phyloP scores from a whole-genome alignment of 2,888 invertebrate species.

The Trissonchulus sp. region DNA sequence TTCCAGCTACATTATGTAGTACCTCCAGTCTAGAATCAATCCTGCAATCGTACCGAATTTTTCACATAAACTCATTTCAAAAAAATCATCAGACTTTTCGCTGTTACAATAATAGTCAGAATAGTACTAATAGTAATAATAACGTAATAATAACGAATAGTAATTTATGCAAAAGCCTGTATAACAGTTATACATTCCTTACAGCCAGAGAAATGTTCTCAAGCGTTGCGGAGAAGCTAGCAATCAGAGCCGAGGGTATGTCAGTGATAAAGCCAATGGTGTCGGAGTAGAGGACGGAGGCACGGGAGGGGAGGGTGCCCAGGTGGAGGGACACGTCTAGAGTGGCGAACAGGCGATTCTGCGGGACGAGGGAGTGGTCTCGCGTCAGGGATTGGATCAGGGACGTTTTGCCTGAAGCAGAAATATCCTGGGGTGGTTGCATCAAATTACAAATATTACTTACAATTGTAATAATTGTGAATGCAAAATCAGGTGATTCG shows the following conservation, averaged over 20 bases:
- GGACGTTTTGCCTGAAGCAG: constrained; percentile 63
- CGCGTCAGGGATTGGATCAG: constrained; percentile 71
- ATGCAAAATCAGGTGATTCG: too few relatives aligned
- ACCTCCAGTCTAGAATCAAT: too few relatives aligned
- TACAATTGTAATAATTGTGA: neutral
- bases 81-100: too few relatives aligned
- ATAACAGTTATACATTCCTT: too few relatives aligned
- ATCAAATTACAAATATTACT: neutral
- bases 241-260: constrained; percentile 69
- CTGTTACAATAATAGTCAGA: too few relatives aligned
- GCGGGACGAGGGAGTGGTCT: constrained; percentile 63
- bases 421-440: neutral
- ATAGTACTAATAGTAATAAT: too few relatives aligned
- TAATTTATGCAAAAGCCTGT: too few relatives aligned
- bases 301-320: constrained; percentile 62
- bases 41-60: too few relatives aligned
- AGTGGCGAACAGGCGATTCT: constrained; percentile 73
- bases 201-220: constrained; percentile 71
- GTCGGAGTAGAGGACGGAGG: constrained; percentile 68
- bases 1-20: too few relatives aligned
- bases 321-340: constrained; percentile 73
- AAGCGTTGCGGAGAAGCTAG: constrained; percentile 72
- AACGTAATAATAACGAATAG: too few relatives aligned
- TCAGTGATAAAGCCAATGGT: constrained; percentile 81
- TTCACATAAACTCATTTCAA: too few relatives aligned